Evolutionary conservation across 2,888 invertebrate species (phyloP).

Genomic region (Drosophila leonis): DNA sequence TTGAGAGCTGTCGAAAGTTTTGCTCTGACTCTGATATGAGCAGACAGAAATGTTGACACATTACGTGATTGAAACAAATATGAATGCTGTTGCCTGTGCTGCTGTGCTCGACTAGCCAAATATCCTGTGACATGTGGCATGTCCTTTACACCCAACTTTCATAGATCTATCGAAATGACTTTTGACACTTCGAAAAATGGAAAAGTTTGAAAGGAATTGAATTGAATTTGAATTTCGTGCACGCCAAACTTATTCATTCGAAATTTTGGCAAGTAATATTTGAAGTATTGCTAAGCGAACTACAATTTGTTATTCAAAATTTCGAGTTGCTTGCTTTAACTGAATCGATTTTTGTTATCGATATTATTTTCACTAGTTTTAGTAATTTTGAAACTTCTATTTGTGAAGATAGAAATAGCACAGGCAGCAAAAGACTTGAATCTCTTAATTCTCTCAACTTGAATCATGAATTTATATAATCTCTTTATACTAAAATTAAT

Average conservation of each 20-base stretch:
- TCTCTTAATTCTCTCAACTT: accelerated
- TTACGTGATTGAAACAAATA: conserved; percentile 14
- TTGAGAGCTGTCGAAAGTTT: conserved; percentile 10
- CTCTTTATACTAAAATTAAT: not conserved
- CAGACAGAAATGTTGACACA: conserved; percentile 10
- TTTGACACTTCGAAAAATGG: too few relatives aligned
- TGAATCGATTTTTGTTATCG: too few relatives aligned
- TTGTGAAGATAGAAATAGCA: not conserved
- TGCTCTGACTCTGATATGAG: conserved; percentile 1
- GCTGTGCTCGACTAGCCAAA: not conserved
- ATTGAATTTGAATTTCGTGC: too few relatives aligned
- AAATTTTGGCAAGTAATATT: not conserved
- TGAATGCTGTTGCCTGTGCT: too few relatives aligned
- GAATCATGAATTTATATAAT: not conserved
- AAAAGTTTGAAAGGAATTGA: too few relatives aligned
- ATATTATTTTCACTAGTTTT: not conserved
- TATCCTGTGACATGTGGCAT: not conserved
- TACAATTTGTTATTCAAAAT: not conserved
- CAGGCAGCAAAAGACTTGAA: not conserved
- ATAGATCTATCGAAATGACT: not conserved
- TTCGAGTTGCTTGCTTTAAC: too few relatives aligned
- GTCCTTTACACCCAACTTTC: not conserved
- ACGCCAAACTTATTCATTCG: too few relatives aligned
- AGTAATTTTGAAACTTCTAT: not conserved
- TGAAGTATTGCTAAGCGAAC: not conserved